These are phyloP conservation scores for Choristoneura rosaceana DNA, from an alignment of 2,888 invertebrate species.

Conservation along the genomic window DNA sequence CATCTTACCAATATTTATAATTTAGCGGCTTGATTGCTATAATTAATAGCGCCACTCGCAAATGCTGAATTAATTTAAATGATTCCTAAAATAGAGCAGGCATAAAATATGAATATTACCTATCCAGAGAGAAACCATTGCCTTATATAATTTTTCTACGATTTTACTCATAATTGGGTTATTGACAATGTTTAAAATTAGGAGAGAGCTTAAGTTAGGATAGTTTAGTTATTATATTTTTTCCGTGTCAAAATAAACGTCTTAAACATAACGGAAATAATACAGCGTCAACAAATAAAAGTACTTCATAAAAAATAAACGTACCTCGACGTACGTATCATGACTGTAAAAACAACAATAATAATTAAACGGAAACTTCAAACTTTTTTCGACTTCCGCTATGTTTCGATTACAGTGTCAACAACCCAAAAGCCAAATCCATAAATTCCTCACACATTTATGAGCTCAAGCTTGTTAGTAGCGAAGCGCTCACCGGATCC, in stretches of 20 bases:
- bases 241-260: no score
- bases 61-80: slow-evolving; percentile 1
- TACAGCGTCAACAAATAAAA: no score
- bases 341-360: no score
- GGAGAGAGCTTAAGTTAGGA: no score
- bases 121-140: not conserved
- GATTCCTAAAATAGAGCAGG: no score
- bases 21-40: not conserved
- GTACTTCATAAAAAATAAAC: no score
- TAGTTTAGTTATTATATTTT: no score
- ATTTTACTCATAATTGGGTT: not conserved
- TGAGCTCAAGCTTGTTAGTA: slow-evolving; percentile 65
- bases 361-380: no score
- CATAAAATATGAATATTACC: no score
- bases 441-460: slow-evolving; percentile 39
- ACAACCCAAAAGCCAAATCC: not conserved
- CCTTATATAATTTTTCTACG: not conserved
- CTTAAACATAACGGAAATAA: no score
- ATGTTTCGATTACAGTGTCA: not conserved
- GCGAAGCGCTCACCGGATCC: slow-evolving; percentile 89
- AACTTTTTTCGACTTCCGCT: no score
- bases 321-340: no score
- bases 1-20: slow-evolving; percentile 3
- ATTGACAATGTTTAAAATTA: not conserved
- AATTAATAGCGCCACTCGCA: slow-evolving; percentile 1